Base-by-base conservation (phyloP, 35 echinoderm and acorn worm species). In the Hemicentrotus pulcherrimus region DNA sequence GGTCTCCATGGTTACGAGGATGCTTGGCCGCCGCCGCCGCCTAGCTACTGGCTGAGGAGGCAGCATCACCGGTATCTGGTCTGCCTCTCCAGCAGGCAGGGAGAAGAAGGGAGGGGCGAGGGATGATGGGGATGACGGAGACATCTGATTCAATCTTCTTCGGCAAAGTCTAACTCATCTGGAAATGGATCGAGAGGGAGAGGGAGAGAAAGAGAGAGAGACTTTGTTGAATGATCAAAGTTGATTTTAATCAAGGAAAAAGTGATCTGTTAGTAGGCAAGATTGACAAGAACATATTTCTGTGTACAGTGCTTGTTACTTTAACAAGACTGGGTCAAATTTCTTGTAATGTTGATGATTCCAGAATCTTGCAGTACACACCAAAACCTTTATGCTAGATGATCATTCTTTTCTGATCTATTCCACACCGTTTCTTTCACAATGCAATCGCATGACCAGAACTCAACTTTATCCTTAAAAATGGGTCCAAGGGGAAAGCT, bases 131-230 rank as follows among this genome's bases (percentile, higher is more conserved):
- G 46, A 78, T 6, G 7, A 78, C 15, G 24, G 65, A 13, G 88
- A 15, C 31, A 90, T 90, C 88, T 33, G 46, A 45, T 47, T 90
- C 88, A 90, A 47, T 90, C 88, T 45, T 90, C 88, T 45, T 90
- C 88, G 4, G 65, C 65, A 28, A 47, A 90, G 32, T 90, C 88
- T 90, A 90, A 90, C 45, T 90, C 88, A 90, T 90, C 88, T 90
- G 88, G 88, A 90, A 46, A 32, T 45, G 24, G 46, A 90, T 90
- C 24, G 88, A 90, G 32, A 90, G 88, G 33, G 88, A 90, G n/a
- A 46, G 87, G 32, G 24, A 87, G 28, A 87, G 32, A 87, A 18
- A 28, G 86, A 88, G 30, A 88, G 16, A 78, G 65, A 78, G 28
- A 22, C 65, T n/a, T 78, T 15, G 61, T 71, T 78, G 65, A 78